Base-by-base conservation (phyloP, 2,888 invertebrate species). In the Meta bourneti region DNA sequence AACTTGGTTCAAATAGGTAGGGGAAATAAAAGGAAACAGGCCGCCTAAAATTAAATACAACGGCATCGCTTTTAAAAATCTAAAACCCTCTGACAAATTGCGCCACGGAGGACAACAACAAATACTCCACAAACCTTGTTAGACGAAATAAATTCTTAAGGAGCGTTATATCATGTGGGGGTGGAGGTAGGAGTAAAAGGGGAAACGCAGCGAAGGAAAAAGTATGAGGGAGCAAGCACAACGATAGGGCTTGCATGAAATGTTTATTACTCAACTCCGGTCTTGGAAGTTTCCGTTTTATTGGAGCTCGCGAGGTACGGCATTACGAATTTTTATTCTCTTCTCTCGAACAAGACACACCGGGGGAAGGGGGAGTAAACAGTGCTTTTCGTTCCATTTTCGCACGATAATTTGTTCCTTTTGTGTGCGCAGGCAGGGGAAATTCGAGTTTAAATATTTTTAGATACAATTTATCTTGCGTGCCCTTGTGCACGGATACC, bases 221-320 rank as follows among this genome's bases (percentile, higher is more conserved):
- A 86, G 82, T 20, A 78, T 74, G 74, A 78, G 51, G 52, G 78
- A 61, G 70, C 70, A 34, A n/a, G 81, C 13, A n/a, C 83, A 19
- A 82, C 75, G 34, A 61, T 61, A 71, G 69, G n/a, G 77, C 48
- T 16, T 48, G 78, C 70, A 86, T 86, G 86, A 86, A 86, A 86
- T 87, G 87, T 79, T 87, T 80, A 87, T 87, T 87, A 87, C 87
- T 54, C 19, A 7, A 20, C 87, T 20, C 61, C 20, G 72, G 87
- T 54, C 69, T 71, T 51, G 72, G 80, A 80, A 87, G 70, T 87
- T 80, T 72, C 61, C 61, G 54, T 80, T 80, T 87, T 87, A 79
- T 87, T 87, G 85, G 85, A 54, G 77, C 75, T 19, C 72, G 77
- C 77, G 49, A 70, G 34, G 54, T 71, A 83, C 69, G 52, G 72